These are phyloP conservation scores for Leptoclinus maculatus DNA, from an alignment of 2,797 vertebrate genomes.

Conservation along the genomic window DNA sequence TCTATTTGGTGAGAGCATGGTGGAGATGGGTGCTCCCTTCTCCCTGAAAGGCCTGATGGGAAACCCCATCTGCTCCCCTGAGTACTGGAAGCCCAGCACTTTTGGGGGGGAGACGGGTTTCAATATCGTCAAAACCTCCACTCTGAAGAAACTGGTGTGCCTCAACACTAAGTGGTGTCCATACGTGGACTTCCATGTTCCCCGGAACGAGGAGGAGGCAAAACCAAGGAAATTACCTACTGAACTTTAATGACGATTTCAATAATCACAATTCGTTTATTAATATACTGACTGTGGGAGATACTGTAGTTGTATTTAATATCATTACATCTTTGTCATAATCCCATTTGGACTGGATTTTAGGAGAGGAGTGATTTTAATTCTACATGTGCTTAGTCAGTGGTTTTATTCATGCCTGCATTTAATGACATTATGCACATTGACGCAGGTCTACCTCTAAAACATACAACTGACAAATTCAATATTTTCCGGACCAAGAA, in stretches of 20 bases:
- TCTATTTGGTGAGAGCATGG: conserved; percentile 96
- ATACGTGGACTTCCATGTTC: conserved; percentile 88
- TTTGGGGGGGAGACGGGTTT: conserved; percentile 93
- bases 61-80: conserved; percentile 95
- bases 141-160: conserved; percentile 90
- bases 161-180: conserved; percentile 92
- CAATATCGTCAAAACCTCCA: conserved; percentile 88
- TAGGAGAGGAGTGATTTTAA: neutral
- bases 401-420: neutral
- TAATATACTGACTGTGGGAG: neutral
- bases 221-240: conserved; percentile 41
- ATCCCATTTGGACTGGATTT: neutral
- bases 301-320: neutral
- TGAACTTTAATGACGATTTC: conserved; percentile 80
- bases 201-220: conserved; percentile 52
- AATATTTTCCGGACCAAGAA: rapidly evolving
- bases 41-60: conserved; percentile 95
- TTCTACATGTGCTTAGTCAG: neutral
- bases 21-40: conserved; percentile 96
- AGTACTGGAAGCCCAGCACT: conserved; percentile 97
- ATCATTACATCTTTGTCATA: neutral
- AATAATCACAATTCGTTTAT: neutral
- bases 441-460: conserved; percentile 2
- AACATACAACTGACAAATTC: conserved; percentile 16
- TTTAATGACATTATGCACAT: neutral